Base-by-base conservation (phyloP, 2,888 invertebrate species). In the Hemicrepidius hirtus region DNA sequence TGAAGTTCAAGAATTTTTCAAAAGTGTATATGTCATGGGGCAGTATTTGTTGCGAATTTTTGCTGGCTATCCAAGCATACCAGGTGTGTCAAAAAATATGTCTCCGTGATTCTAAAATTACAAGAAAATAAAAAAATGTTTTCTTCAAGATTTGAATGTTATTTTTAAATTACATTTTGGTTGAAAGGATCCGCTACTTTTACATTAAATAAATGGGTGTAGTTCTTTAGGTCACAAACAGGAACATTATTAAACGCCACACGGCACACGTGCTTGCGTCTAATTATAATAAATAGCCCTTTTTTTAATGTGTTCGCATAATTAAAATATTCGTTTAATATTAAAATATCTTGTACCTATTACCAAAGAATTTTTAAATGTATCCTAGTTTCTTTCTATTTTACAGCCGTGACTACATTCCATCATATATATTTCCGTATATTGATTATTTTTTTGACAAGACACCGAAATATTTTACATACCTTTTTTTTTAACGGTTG, bases 271-370 rank as follows among this genome's bases (percentile, higher is more conserved):
- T 63, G 63, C 46, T 35, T 32, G 13, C 63, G 28, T n/a, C 46
- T 49, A 63, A 63, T 63, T 63, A 63, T 63, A 46, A 63, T 49
- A 49, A 63, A 63, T 63, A 21, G 28, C 63, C 63, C 28, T 63
- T 46, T 24, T n/a, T 63, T 46, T 63, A 46, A 63, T 46, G 46
- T 18, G 49, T 49, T 13, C 41, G 49, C 32, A 63, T 32, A 63
- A 63, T 63, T 49, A 44, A 44, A 46, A 49, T 46, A 49, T 46
- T 49, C 46, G 21, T 46, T 32, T 63, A 46, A 44, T 63, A 63
- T 32, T 62, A 62, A n/a, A n/a, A 44, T 44, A 62, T 32, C 44
- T 59, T 13, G 37, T 40, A 59, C 18, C 21, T 46, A n/a, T 16
- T 32, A 24, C 13, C 28, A 40, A 62, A 3, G 40, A 24, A 41